A percentile compares a stretch with the other conserved stretches of the same genome.
Conservation (phyloP, 2,888 invertebrate species). For the Agrochola lota region DNA sequence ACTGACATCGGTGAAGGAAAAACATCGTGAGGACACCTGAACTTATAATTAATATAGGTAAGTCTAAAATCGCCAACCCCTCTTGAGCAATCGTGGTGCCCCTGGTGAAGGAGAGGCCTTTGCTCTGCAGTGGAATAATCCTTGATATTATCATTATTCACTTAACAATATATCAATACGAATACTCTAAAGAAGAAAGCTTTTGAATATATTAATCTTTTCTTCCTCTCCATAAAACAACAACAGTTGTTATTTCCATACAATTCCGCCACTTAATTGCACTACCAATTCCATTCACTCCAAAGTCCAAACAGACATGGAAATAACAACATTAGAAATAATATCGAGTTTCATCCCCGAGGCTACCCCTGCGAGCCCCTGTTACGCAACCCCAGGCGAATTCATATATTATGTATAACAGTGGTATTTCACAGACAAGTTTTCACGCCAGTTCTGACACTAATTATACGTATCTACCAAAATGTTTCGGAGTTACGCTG, state of each 20-base stretch:
- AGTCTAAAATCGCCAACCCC: too few relatives aligned
- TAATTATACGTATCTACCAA: conserved; percentile 64
- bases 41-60: too few relatives aligned
- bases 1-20: too few relatives aligned
- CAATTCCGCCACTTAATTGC: neutral
- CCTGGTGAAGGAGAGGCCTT: too few relatives aligned
- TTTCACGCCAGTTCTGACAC: conserved; percentile 72
- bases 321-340: conserved; percentile 53
- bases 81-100: too few relatives aligned
- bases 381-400: conserved; percentile 58
- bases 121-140: too few relatives aligned
- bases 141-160: neutral
- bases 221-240: too few relatives aligned
- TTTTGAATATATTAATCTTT: neutral
- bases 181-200: neutral
- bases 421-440: conserved; percentile 67
- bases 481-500: conserved; percentile 37
- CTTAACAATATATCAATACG: neutral
- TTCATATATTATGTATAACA: conserved; percentile 70
- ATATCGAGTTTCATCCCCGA: conserved; percentile 40
- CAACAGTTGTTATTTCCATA: neutral
- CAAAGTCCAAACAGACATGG: conserved; percentile 29
- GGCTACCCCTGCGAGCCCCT: conserved; percentile 53
- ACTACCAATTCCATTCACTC: conserved; percentile 11
- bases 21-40: too few relatives aligned